Evolutionary conservation across 2,113 vertebrate species (phyloP).

Genomic region (Carassius auratus): DNA sequence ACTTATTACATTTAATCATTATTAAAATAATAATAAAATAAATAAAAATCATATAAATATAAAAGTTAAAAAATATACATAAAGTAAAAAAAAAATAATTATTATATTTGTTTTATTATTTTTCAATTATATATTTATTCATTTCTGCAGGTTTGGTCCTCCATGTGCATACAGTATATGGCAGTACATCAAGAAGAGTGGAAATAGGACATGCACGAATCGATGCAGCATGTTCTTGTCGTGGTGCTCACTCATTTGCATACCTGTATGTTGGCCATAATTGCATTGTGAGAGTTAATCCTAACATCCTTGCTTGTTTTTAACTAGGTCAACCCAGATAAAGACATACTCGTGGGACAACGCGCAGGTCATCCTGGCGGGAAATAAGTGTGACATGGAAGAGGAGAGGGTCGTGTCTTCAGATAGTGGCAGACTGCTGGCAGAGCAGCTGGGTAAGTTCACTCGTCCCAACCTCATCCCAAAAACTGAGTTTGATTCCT

Average conservation of each 20-base stretch:
- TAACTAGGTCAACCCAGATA: conserved; percentile 59
- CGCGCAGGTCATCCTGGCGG: neutral
- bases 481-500: neutral
- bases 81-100: too few relatives aligned
- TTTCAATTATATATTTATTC: too few relatives aligned
- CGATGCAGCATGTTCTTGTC: neutral
- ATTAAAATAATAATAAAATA: too few relatives aligned
- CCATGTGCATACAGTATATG: too few relatives aligned
- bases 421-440: conserved; percentile 55
- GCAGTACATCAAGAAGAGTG: too few relatives aligned
- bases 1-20: too few relatives aligned
- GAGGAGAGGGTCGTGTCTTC: conserved; percentile 59
- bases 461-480: neutral
- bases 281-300: neutral
- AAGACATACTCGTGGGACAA: conserved; percentile 16
- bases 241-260: too few relatives aligned
- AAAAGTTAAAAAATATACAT: too few relatives aligned
- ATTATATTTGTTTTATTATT: too few relatives aligned
- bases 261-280: neutral
- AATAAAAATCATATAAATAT: too few relatives aligned
- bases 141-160: too few relatives aligned
- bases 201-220: neutral
- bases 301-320: conserved; percentile 6
- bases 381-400: conserved; percentile 55
- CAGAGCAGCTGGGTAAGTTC: conserved; percentile 58